phyloP scores from a whole-genome alignment of 2,797 vertebrate genomes.

The Cossypha niveicapilla region DNA sequence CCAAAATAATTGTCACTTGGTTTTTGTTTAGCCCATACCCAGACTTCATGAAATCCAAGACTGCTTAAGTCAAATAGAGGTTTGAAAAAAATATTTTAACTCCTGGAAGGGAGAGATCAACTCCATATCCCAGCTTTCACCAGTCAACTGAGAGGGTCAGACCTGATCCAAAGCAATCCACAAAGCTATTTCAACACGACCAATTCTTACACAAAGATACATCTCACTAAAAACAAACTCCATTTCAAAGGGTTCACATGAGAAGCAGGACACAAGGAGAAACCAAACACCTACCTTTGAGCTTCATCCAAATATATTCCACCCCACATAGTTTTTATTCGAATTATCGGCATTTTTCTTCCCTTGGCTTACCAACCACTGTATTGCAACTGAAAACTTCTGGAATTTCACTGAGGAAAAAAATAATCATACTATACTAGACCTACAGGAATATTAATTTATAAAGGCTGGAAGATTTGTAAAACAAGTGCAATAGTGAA shows the following conservation, averaged over 20 bases:
- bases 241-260: neutral
- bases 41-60: neutral
- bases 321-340: neutral
- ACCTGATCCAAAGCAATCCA: neutral
- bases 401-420: neutral
- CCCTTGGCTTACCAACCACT: neutral
- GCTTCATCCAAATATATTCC: neutral
- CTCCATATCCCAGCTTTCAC: neutral
- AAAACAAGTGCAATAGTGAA: neutral
- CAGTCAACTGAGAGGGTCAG: neutral
- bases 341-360: neutral
- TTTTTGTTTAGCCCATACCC: neutral
- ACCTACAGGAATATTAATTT: neutral
- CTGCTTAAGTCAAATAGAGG: neutral
- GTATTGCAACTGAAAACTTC: neutral
- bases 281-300: neutral
- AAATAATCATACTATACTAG: neutral
- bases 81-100: neutral
- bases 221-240: neutral
- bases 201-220: neutral
- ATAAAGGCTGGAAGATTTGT: neutral
- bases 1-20: neutral
- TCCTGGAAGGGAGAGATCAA: neutral
- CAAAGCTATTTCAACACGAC: neutral
- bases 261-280: neutral